phyloP scores from a whole-genome alignment of 1,140 invertebrate genomes.

The Stegodyphus dumicola region DNA sequence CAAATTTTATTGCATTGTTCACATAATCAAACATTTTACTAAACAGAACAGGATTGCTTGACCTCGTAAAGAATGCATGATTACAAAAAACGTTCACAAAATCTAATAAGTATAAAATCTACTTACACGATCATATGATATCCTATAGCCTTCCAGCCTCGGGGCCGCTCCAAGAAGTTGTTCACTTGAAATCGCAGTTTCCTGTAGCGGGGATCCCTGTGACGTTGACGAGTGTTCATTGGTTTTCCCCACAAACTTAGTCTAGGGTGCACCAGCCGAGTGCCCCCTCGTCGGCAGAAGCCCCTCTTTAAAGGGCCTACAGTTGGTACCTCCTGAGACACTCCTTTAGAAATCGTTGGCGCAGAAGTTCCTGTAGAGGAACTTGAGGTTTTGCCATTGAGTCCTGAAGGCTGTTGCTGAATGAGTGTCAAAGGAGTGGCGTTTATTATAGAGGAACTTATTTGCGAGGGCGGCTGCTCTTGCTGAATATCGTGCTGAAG shows the following conservation, averaged over 20 bases:
- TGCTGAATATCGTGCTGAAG: not conserved
- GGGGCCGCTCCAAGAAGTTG: constrained; percentile 93
- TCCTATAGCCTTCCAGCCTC: constrained; percentile 82
- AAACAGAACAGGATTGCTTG: too few species aligned
- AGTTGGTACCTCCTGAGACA: not conserved
- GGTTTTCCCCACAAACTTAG: constrained; percentile 60
- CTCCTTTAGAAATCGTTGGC: not conserved
- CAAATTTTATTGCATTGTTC: too few species aligned
- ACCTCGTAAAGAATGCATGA: too few species aligned
- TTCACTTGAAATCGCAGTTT: constrained; percentile 89
- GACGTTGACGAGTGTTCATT: constrained; percentile 38
- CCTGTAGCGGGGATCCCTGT: constrained; percentile 82
- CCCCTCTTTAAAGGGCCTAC: constrained; percentile 25
- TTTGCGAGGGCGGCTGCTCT: not conserved
- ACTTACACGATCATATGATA: constrained; percentile 96
- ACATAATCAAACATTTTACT: too few species aligned
- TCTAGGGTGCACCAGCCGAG: constrained; percentile 49
- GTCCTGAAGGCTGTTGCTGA: constrained; percentile 19
- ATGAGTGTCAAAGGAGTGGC: constrained; percentile 43
- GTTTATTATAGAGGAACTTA: constrained; percentile 32
- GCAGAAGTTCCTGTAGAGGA: not conserved
- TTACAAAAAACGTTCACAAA: too few species aligned
- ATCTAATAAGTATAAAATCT: constrained; percentile 4
- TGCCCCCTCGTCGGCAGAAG: constrained; percentile 39
- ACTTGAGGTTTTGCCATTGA: constrained; percentile 35